A percentile compares a stretch with the other conserved stretches of the same genome.
Conservation (phyloP, 2,888 invertebrate genomes). For the Caenorhabditis afra region DNA sequence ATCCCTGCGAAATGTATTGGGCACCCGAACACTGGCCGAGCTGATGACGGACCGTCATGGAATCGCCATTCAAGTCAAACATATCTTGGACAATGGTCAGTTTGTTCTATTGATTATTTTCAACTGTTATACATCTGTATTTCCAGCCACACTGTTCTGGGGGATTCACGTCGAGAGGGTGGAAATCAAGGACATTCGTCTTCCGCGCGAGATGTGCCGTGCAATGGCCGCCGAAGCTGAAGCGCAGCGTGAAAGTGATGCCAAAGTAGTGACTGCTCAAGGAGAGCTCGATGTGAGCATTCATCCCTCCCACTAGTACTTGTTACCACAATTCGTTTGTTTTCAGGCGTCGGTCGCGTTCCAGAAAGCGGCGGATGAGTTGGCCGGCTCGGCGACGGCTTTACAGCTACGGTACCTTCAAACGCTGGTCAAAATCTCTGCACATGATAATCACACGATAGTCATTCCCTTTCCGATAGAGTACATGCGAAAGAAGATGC, state of each 20-base stretch:
- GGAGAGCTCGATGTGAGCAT: constrained; percentile 63
- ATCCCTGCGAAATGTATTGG: constrained; percentile 77
- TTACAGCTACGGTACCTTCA: constrained; percentile 74
- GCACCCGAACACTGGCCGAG: constrained; percentile 79
- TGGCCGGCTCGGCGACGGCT: constrained; percentile 69
- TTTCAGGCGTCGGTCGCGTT: constrained; percentile 74
- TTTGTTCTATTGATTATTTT: neutral
- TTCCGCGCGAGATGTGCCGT: constrained; percentile 73
- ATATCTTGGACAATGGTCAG: constrained; percentile 78
- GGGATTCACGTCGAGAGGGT: constrained; percentile 78
- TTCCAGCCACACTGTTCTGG: constrained; percentile 72
- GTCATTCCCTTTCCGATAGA: constrained; percentile 72
- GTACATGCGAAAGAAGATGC: constrained; percentile 33
- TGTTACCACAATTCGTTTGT: no score
- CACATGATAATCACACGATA: constrained; percentile 74
- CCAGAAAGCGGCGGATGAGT: constrained; percentile 69
- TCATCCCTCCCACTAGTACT: neutral
- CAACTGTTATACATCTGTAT: no score
- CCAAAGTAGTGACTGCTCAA: constrained; percentile 72
- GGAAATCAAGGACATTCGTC: constrained; percentile 77
- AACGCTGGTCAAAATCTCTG: constrained; percentile 73
- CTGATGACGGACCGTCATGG: constrained; percentile 80
- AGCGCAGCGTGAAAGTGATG: constrained; percentile 74
- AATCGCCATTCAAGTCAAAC: constrained; percentile 79
- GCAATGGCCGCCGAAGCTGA: constrained; percentile 77